Evolutionary conservation across 2,113 vertebrate genomes (phyloP), one percentile per base, ranked within the genome.

Genomic region (Corapipo altera): DNA sequence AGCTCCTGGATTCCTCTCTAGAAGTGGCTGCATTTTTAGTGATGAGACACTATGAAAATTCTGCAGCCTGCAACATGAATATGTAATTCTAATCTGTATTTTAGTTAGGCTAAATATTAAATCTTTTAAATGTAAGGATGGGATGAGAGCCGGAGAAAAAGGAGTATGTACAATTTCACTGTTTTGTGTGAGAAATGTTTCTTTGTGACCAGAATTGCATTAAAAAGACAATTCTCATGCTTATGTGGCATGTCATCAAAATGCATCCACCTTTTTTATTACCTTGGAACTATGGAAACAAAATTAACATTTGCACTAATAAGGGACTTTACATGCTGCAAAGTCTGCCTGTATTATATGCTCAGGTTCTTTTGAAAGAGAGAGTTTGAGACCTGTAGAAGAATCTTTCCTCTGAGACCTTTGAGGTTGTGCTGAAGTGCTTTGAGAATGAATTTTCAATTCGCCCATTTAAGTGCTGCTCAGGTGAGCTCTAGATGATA

Each of bases 291-390:
- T 18, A 27, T 39, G 37, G 74, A 65, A 91, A 61, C 8, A 65
- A 55, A 65, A 44, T 43, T 30, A 54, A 51, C 4, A 15, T 24
- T 28, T 2, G 8, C 12, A 24, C 23, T 79, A 59, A 32, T 37
- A 58, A 35, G 64, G 0, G 0, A 26, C 39, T 70, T 82, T 1
- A 27, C 4, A 1, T 39, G 48, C 24, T 90, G 41, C 23, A 35
- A 52, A 62, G 16, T 66, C 21, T 17, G 75, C 62, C 15, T 15
- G 2, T 37, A 15, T 62, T 54, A 15, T 19, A 4, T 27, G 37
- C 24, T 59, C 39, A 35, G 8, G 39, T 48, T 90, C 17, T 90
- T 85, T 72, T 20, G 67, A 46, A 77, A 73, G 51, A 58, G 14
- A 35, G 33, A 33, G 9, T 77, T 67, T 72, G 65, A 65, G 80